phyloP scores from a whole-genome alignment of 2,113 vertebrate species.

The Xerus inauris region DNA sequence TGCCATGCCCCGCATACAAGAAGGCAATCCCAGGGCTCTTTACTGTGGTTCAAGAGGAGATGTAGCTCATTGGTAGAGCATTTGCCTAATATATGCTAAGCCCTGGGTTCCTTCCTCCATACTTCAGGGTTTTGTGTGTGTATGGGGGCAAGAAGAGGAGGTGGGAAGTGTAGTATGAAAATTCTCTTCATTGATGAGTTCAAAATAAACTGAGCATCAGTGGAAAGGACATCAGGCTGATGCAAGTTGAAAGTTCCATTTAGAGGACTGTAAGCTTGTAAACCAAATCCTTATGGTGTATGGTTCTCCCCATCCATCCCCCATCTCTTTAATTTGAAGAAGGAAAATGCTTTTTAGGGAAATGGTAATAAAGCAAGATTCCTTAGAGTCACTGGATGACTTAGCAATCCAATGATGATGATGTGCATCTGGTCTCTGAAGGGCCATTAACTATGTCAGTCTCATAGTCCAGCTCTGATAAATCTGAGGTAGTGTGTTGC shows the following conservation, averaged over 20 bases:
- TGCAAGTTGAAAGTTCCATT: neutral
- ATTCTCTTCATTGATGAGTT: neutral
- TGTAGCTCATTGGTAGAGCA: neutral
- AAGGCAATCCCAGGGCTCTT: neutral
- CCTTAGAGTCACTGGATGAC: neutral
- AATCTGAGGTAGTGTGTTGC: constrained; percentile 13
- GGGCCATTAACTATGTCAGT: neutral
- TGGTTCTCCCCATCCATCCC: too few species aligned
- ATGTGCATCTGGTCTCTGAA: neutral
- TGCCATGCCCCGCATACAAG: neutral
- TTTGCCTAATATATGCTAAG: too few species aligned
- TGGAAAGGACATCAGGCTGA: neutral
- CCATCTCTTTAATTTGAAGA: too few species aligned
- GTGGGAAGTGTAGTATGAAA: neutral
- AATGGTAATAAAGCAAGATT: neutral
- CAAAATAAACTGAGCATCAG: neutral
- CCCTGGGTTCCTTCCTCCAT: too few species aligned
- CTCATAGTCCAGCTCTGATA: neutral
- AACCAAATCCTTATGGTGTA: neutral
- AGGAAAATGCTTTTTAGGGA: neutral
- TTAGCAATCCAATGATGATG: neutral
- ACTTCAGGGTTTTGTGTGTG: too few species aligned
- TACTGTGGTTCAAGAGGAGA: neutral
- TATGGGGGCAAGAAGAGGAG: too few species aligned
- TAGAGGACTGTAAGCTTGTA: neutral